Percentiles rank a stretch among this genome's conserved stretches.
phyloP scores from a whole-genome alignment of 1,140 invertebrate genomes.

The Melipona quadrifasciata region DNA sequence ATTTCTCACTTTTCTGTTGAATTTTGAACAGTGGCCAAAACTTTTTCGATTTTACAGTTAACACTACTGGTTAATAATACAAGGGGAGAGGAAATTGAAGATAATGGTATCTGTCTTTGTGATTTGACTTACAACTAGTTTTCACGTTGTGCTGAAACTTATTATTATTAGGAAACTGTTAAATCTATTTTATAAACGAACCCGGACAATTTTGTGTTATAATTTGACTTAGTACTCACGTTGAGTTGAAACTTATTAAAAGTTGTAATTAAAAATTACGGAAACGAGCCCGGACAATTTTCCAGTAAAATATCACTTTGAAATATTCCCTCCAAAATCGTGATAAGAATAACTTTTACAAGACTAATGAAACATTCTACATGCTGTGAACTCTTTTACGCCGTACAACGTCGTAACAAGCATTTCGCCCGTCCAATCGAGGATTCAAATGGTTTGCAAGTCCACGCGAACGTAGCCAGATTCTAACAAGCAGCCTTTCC shows the following conservation, averaged over 20 bases:
- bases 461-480: no score
- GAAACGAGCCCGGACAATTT: no score
- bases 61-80: neutral
- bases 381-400: neutral
- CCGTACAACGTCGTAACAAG: no score
- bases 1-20: neutral
- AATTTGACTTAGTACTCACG: no score
- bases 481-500: neutral
- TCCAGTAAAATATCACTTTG: neutral
- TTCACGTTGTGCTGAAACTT: no score
- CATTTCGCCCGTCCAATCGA: neutral
- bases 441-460: neutral
- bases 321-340: neutral
- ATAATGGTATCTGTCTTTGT: no score
- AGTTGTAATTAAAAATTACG: neutral
- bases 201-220: no score
- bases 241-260: neutral
- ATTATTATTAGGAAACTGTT: no score
- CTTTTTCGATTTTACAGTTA: neutral
- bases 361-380: neutral
- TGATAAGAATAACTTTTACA: neutral
- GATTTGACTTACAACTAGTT: no score
- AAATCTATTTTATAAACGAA: no score
- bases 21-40: neutral
- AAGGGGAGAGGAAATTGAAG: no score